Conservation (phyloP, 1,140 invertebrate genomes). For the Euborellia annulipes region DNA sequence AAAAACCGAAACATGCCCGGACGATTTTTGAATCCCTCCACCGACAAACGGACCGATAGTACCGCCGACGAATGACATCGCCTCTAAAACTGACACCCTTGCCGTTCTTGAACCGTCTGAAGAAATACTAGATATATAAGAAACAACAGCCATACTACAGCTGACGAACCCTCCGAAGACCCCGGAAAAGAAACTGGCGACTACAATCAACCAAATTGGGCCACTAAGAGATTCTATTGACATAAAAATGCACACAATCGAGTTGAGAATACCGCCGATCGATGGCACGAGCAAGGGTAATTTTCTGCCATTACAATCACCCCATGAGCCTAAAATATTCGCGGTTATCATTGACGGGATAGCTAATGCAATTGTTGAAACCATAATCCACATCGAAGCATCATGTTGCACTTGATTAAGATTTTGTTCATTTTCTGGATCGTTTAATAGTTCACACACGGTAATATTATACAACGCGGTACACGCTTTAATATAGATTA, state of each 20-base stretch:
- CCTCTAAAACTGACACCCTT: slow-evolving; percentile 30
- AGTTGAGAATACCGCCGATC: slow-evolving; percentile 24
- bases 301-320: slow-evolving; percentile 29
- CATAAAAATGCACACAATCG: slow-evolving; percentile 25
- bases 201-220: slow-evolving; percentile 21
- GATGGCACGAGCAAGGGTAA: slow-evolving; percentile 29
- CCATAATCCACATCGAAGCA: slow-evolving; percentile 27
- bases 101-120: slow-evolving; percentile 23
- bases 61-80: slow-evolving; percentile 31
- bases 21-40: slow-evolving; percentile 25
- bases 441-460: slow-evolving; percentile 20
- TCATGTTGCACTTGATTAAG: slow-evolving; percentile 23
- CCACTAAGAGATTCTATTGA: slow-evolving; percentile 22
- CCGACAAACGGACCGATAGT: slow-evolving; percentile 28
- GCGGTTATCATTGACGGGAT: slow-evolving; percentile 27
- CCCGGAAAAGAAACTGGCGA: slow-evolving; percentile 28
- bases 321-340: slow-evolving; percentile 26
- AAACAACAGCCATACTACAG: slow-evolving; percentile 29
- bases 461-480: slow-evolving; percentile 10
- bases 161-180: slow-evolving; percentile 28
- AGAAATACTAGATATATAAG: slow-evolving; percentile 28
- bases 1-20: slow-evolving; percentile 22
- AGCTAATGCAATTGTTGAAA: slow-evolving; percentile 25
- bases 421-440: slow-evolving; percentile 16
- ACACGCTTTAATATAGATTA: slow-evolving; percentile 30